A percentile compares a stretch with the other conserved stretches of the same genome.
These are phyloP conservation scores for Subanguina moxae DNA, from an alignment of 1,140 invertebrate genomes.

Conservation along the genomic window DNA sequence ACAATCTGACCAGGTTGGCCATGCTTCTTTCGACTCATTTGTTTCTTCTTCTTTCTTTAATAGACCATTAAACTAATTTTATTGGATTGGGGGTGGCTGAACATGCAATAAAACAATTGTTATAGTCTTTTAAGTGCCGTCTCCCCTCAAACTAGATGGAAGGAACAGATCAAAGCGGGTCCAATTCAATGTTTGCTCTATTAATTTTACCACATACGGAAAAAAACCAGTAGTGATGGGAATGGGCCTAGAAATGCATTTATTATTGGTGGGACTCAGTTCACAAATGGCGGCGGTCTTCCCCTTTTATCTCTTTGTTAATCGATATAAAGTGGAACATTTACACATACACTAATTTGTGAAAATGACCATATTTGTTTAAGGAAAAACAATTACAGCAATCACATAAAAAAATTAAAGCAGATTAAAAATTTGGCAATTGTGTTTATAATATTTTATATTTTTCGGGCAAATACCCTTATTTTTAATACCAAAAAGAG, in stretches of 20 bases:
- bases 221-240: too few species aligned
- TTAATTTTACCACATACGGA: too few species aligned
- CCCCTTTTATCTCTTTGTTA: neutral
- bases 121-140: neutral
- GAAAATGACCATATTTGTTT: neutral
- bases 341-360: neutral
- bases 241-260: too few species aligned
- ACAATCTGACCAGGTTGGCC: conserved; percentile 15
- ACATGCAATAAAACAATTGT: neutral
- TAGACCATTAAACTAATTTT: neutral
- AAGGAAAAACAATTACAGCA: neutral
- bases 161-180: neutral
- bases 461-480: too few species aligned
- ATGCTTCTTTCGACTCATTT: neutral
- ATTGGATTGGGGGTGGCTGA: neutral
- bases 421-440: too few species aligned
- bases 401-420: neutral
- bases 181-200: too few species aligned
- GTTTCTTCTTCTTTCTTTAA: conserved; percentile 10
- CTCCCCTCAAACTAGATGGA: neutral
- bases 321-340: neutral
- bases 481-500: too few species aligned
- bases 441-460: too few species aligned
- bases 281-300: too few species aligned
- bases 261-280: too few species aligned